Evolutionary conservation across 2,888 invertebrate species (phyloP).

Genomic region (Malachius bipustulatus): DNA sequence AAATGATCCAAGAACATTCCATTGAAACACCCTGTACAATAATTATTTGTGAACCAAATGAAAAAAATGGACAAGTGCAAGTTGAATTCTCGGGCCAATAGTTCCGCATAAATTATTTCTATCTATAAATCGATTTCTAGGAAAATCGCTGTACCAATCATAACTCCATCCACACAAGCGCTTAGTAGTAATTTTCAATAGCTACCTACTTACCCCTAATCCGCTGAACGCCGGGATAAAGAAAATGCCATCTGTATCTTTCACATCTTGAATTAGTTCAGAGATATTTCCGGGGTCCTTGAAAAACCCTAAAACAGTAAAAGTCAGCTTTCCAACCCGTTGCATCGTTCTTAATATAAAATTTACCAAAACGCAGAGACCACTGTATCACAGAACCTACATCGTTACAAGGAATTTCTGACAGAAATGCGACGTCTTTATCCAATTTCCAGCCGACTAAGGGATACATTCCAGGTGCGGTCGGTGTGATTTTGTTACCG

Average conservation of each 20-base stretch:
- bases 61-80: no score
- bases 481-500: conserved; percentile 62
- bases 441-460: conserved; percentile 74
- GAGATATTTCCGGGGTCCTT: conserved; percentile 53
- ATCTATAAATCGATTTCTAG: no score
- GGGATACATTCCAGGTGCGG: conserved; percentile 78
- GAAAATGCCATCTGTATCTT: conserved; percentile 63
- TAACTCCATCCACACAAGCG: no score
- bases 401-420: conserved; percentile 81
- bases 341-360: conserved; percentile 7
- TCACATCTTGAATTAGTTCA: conserved; percentile 53
- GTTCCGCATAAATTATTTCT: no score
- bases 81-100: no score
- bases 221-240: conserved; percentile 88
- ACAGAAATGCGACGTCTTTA: conserved; percentile 59
- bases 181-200: no score
- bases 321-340: no score
- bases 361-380: conserved; percentile 59
- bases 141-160: no score
- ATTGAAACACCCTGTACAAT: no score
- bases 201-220: conserved; percentile 55
- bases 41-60: no score
- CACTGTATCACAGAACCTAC: conserved; percentile 81
- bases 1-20: no score
- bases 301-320: conserved; percentile 47